These are phyloP conservation scores for Pangasianodon hypophthalmus DNA, from an alignment of 2,113 vertebrate species.

Conservation along the genomic window DNA sequence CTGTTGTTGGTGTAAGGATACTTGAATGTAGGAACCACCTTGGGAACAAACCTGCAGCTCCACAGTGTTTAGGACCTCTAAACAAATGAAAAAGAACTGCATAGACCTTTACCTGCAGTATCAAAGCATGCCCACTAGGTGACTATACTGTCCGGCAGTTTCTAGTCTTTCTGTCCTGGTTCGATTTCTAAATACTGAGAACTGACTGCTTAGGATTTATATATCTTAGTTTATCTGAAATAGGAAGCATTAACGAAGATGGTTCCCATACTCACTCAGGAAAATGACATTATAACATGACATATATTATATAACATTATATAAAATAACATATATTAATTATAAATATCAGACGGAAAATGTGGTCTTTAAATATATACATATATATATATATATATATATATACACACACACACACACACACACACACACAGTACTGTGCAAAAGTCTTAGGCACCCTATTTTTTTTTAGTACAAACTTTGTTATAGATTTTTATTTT, in stretches of 20 bases:
- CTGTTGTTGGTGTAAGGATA: background rate
- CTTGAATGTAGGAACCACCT: background rate
- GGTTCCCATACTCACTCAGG: background rate
- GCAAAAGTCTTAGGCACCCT: too few relatives aligned
- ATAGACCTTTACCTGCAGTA: conserved; percentile 1
- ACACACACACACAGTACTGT: too few relatives aligned
- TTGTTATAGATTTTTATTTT: too few relatives aligned
- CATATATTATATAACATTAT: too few relatives aligned
- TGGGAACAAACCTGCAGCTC: background rate
- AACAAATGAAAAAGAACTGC: background rate
- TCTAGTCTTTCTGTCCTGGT: background rate
- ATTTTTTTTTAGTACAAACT: too few relatives aligned
- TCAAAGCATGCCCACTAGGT: conserved; percentile 28
- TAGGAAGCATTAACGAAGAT: background rate
- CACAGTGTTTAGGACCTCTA: background rate
- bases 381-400: too few relatives aligned
- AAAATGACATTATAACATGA: background rate
- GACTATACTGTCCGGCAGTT: conserved; percentile 1
- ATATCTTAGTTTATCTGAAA: background rate
- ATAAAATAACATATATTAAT: too few relatives aligned
- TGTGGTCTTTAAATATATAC: too few relatives aligned
- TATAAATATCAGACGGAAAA: too few relatives aligned
- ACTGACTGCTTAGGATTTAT: background rate
- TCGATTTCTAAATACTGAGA: background rate
- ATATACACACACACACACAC: too few relatives aligned